Percentiles rank a stretch among this genome's conserved stretches.
These are phyloP conservation scores for Poeciliopsis occidentalis DNA, from an alignment of 2,113 vertebrate genomes.

Conservation along the genomic window DNA sequence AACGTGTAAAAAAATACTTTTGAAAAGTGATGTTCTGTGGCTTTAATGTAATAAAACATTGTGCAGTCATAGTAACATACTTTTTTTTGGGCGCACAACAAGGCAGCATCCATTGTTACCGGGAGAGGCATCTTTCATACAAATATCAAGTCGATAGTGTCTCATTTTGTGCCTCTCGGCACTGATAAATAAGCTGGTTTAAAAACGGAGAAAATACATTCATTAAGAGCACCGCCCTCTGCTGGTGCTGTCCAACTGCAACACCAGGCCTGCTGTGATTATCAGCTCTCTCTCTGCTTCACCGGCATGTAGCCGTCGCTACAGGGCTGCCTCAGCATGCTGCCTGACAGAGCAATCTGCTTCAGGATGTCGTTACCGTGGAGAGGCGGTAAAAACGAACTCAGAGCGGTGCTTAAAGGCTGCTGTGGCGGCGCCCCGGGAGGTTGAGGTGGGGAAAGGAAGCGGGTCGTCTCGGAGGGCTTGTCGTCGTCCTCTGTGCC, in stretches of 20 bases:
- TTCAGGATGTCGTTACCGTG: not conserved
- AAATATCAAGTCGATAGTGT: not conserved
- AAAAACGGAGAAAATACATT: not conserved
- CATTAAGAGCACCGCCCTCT: not conserved
- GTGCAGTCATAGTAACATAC: no score
- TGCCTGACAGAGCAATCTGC: not conserved
- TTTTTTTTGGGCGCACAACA: no score
- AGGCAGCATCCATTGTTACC: no score
- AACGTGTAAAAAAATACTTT: no score
- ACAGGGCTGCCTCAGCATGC: constrained; percentile 43
- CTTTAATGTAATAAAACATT: no score
- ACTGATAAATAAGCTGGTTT: not conserved
- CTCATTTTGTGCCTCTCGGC: not conserved
- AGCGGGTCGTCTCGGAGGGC: not conserved
- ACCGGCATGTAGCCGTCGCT: constrained; percentile 66
- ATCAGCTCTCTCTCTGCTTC: constrained; percentile 36
- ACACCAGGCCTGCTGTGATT: no score
- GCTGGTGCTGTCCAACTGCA: not conserved
- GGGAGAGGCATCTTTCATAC: not conserved
- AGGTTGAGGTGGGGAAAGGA: constrained; percentile 5
- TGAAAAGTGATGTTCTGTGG: no score
- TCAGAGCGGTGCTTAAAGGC: not conserved
- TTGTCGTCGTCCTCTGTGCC: constrained; percentile 18
- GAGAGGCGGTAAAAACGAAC: not conserved
- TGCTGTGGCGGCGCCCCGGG: not conserved